Base-by-base conservation (phyloP, 2,888 invertebrate genomes). In the Archaeoteleia sp. region DNA sequence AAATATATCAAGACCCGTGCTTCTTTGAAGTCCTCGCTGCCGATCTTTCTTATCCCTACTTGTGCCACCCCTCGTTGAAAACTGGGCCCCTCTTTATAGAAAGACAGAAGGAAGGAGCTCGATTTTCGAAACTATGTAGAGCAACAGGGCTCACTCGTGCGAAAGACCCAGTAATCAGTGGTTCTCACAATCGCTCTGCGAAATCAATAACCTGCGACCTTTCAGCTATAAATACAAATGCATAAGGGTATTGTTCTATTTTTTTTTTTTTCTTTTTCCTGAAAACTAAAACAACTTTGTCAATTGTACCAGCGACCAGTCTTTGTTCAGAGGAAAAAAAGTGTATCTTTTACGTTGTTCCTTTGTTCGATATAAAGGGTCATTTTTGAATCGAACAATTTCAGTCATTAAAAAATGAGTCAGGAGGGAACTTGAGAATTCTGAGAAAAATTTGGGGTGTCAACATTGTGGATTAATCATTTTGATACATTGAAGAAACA, bases 1-100 rank as follows among this genome's bases (percentile, higher is more conserved):
- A 82, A 82, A 83, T 82, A 82, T 79, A 76, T 70, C 25, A 53
- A 51, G 39, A 58, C 60, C 46, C 51, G 54, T n/a, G 35, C 32
- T 12, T 62, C 67, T 74, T 53, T 42, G 9, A 35, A 35, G 42
- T 35, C 43, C 43, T 55, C 51, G 37, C 43, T 60, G 30, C 12
- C 35, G 48, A 61, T 45, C 55, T 49, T 55, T 23, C 37, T 55
- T 40, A 32, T 23, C 30, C 46, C 32, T 27, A 34, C 8, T n/a
- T n/a, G n/a, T n/a, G 35, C 30, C 55, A 54, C 60, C 67, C 54
- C 37, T 60, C 60, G 45, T 32, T 40, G 42, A 35, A 48, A 15
- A 54, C 7, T 48, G 60, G 54, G 42, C 60, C 29, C 67, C 60
- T 51, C 37, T 43, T 43, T 46, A 48, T 34, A 27, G 66, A 58